Evolutionary conservation across 2,797 vertebrate species (phyloP), one percentile per base, ranked within the genome.

Genomic region (Pristis pectinata): DNA sequence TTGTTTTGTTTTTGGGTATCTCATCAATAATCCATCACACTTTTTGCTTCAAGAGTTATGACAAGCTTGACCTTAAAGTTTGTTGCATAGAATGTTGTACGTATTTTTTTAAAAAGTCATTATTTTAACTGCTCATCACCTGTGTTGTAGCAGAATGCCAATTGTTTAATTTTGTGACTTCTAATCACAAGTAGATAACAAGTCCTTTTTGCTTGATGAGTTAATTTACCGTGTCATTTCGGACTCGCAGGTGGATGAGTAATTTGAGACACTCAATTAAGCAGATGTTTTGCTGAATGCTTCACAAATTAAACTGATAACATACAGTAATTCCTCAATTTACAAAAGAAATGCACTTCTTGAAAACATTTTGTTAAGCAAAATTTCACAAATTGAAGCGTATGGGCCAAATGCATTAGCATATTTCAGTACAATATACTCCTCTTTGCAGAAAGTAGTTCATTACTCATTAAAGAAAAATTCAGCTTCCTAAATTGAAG

Each of bases 31-130:
- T 76, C 92, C 70, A 94, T 74, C 70, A n/a, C 34, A 87, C 24
- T 49, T n/a, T 94, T 94, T 74, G 13, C 41, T 94, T 94, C 7
- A 44, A 30, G 72, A n/a, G 24, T 94, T 94, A 76, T 94, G 92
- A 76, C 92, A 53, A 76, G 41, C 7, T 53, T 94, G 92, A 94
- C 70, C 91, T 93, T 72, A 53, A 94, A 76, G 92, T 94, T 94
- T 9, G 92, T 76, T 72, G 8, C 27, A 49, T 27, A 8, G 22
- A 34, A 74, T 56, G 70, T 76, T 94, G 49, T 74, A 15, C 74
- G 7, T 94, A 19, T 53, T 53, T 34, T 59, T 27, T 61, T 37
- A 44, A 67, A 30, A 56, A 67, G 17, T 93, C 30, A 76, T 94
- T 74, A 94, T 76, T 53, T 74, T 76, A 34, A 76, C 92, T 74